Evolutionary conservation across 1,140 invertebrate genomes (phyloP).

Genomic region (Panagrolaimus sp.): DNA sequence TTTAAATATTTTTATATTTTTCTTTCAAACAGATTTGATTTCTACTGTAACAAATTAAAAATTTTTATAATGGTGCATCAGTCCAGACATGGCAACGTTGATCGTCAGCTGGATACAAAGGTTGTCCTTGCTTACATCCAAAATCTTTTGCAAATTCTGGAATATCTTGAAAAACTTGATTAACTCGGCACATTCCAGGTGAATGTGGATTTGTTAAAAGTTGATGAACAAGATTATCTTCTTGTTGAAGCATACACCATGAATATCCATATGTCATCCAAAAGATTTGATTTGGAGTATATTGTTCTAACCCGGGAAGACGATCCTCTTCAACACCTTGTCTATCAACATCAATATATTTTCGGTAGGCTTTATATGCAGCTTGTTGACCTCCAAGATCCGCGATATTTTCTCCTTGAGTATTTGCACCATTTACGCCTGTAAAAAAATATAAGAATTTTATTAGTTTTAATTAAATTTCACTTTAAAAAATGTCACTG

Average conservation of each 20-base stretch:
- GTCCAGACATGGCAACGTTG: conserved; percentile 29
- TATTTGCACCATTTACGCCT: conserved; percentile 47
- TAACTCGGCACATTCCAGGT: conserved; percentile 25
- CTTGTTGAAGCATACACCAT: conserved; percentile 44
- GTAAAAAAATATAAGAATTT: too few species aligned
- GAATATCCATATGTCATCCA: conserved; percentile 52
- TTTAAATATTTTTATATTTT: background rate
- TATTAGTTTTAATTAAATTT: too few species aligned
- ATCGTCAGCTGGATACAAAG: conserved; percentile 18
- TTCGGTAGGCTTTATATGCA: conserved; percentile 42
- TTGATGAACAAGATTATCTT: conserved; percentile 19
- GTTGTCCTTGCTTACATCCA: conserved; percentile 5
- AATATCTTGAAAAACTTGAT: conserved; percentile 25
- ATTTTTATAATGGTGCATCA: conserved; percentile 15
- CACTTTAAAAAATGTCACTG: too few species aligned
- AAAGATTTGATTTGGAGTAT: conserved; percentile 52
- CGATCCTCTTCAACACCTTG: conserved; percentile 29
- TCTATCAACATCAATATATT: conserved; percentile 29
- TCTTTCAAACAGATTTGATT: background rate
- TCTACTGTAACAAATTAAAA: background rate
- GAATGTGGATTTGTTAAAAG: conserved; percentile 30
- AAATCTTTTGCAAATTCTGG: conserved; percentile 25
- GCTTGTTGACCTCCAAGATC: conserved; percentile 50
- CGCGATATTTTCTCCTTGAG: conserved; percentile 52
- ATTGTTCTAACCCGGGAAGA: conserved; percentile 40